Evolutionary conservation across 2,888 invertebrate genomes (phyloP), one percentile per base, ranked within the genome.

Genomic region (Cactoblastis cactorum): DNA sequence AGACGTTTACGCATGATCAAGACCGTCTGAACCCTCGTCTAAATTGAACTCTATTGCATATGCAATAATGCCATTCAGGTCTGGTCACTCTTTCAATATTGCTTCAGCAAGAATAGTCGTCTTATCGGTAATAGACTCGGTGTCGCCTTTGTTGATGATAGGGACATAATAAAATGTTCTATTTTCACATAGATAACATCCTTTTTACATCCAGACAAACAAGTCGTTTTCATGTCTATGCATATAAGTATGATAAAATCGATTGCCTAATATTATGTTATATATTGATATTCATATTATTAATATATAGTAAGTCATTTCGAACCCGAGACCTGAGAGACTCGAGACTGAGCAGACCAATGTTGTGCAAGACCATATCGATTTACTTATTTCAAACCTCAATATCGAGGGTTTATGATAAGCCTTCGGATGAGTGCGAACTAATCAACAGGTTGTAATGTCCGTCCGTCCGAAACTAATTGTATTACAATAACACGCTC

Each of bases 401-500:
- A n/a, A 22, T 4, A 5, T 5, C 5, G 22, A 22, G 22, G 5
- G 3, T 22, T 4, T 22, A 22, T 4, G 5, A 5, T 22, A 5
- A 22, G 22, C 3, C 9, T 28, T 9, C 9, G 8, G 28, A 28
- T 28, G 28, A 28, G n/a, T 38, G 38, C 11, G 18, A 38, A 39
- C 12, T 15, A 15, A 28, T 43, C 28, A 28, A 43, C 14, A 28
- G 15, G 28, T 17, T 28, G 15, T 15, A 15, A 32, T 24, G 45
- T 18, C 37, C 37, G 22, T 43, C 28, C 35, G 22, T 3, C 49
- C 17, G 24, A 45, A 53, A 54, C 49, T 51, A 56, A 54, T 58
- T 53, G 55, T 55, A 50, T 57, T 58, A 50, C 38, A 60, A 52
- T 41, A 54, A 55, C 55, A 56, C 33, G 51, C 43, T 14, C 48